Evolutionary conservation across 2,113 vertebrate species (phyloP), one percentile per base, ranked within the genome.

Genomic region (Trochalopteron elliotii): DNA sequence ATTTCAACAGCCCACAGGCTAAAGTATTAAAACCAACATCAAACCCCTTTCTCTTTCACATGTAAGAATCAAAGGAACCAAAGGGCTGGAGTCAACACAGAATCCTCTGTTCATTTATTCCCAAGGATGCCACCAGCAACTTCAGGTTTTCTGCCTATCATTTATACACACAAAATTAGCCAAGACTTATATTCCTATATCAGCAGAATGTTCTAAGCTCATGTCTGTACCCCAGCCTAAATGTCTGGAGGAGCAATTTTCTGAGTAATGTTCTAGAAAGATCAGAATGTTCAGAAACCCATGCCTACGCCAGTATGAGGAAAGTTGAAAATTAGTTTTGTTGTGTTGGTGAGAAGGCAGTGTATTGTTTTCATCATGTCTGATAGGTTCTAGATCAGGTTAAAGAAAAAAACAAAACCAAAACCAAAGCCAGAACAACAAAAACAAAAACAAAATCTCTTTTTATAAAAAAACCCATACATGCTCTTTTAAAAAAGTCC

Each of bases 391-490:
- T 68, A 81, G 13, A 68, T 44, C 31, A 82, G 12, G 52, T 17
- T 12, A 35, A 50, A 15, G 4, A 23, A 24, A 19, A 28, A n/a
- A 33, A 33, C 7, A 45, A 49, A 24, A 14, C 12, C 21, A 42
- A 35, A 56, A 53, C 9, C 40, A 15, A 7, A 49, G 2, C 7
- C 49, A 45, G 59, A 42, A 15, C 23, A 71, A 23, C 18, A 14
- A n/a, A 45, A 23, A 1, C 7, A 25, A 72, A 63, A 12, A 1
- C 2, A 17, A 13, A 35, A 18, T 1, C 4, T 47, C 2, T 60
- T 69, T 93, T 39, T 35, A 21, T 15, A 2, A 39, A 45, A 45
- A 39, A 31, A 4, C 7, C 3, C 1, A 42, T 20, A 30, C 17
- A 25, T 31, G 6, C 0, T 35, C 12, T 53, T 78, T 78, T 9